Evolutionary conservation across 2,797 vertebrate genomes (phyloP).

Genomic region (Aulostomus chinensis): DNA sequence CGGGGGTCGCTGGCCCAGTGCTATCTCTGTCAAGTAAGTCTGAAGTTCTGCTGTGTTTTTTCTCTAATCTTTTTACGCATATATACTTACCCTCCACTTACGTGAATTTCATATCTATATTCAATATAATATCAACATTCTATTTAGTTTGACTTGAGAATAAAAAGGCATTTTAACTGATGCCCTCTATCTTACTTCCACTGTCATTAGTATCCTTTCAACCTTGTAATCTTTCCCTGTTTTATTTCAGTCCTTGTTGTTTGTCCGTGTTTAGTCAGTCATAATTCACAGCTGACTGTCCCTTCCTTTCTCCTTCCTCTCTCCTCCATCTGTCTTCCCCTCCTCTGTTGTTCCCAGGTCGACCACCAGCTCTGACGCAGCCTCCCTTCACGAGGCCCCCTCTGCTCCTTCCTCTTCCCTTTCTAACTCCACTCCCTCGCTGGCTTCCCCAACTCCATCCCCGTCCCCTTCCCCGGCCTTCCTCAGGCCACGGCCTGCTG

Average conservation of each 20-base stretch:
- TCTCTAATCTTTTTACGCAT: too few relatives aligned
- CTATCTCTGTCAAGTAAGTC: constrained; percentile 90
- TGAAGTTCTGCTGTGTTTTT: constrained; percentile 11
- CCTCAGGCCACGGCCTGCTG: constrained; percentile 79
- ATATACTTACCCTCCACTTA: too few relatives aligned
- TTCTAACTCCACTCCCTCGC: constrained; percentile 84
- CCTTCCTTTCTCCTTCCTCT: constrained; percentile 70
- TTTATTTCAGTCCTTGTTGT: constrained; percentile 67
- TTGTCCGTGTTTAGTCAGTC: constrained; percentile 58
- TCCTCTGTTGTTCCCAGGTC: constrained; percentile 71
- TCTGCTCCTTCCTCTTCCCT: constrained; percentile 81
- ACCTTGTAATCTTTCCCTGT: constrained; percentile 34
- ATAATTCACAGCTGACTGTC: constrained; percentile 73
- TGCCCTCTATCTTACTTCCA: constrained; percentile 53
- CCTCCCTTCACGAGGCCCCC: constrained; percentile 80
- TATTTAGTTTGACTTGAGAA: too few relatives aligned
- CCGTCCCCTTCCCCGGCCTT: constrained; percentile 79
- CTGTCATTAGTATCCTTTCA: constrained; percentile 43
- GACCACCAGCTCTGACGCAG: constrained; percentile 85
- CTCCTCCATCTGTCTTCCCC: constrained; percentile 50
- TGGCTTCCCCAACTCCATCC: constrained; percentile 78
- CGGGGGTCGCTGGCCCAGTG: constrained; percentile 92
- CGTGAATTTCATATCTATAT: too few relatives aligned
- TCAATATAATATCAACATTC: too few relatives aligned
- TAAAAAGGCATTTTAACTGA: too few relatives aligned